Evolutionary conservation across 2,888 invertebrate genomes (phyloP).

Genomic region (Platerodrilus igneus): DNA sequence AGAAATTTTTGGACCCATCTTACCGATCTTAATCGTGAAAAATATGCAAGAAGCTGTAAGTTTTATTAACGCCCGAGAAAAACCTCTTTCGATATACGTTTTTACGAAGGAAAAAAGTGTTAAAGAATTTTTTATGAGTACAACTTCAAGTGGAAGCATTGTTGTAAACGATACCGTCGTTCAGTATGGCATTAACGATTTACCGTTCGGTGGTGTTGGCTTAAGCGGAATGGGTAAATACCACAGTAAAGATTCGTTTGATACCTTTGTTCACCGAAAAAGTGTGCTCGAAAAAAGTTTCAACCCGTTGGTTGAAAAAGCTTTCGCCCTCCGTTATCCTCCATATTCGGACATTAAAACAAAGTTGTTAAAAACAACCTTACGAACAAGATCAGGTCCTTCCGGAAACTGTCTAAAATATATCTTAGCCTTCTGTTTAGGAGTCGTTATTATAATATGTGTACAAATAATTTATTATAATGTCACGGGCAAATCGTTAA

Average conservation of each 20-base stretch:
- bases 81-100: constrained; percentile 84
- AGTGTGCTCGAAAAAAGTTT: constrained; percentile 69
- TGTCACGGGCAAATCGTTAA: constrained; percentile 37
- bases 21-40: constrained; percentile 81
- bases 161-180: constrained; percentile 82
- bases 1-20: constrained; percentile 96
- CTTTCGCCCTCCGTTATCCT: constrained; percentile 71
- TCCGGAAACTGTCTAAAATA: constrained; percentile 60
- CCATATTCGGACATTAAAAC: constrained; percentile 57
- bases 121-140: constrained; percentile 58
- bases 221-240: constrained; percentile 90
- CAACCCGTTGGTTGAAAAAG: constrained; percentile 63
- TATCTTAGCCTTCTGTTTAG: constrained; percentile 18
- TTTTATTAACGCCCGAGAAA: constrained; percentile 84
- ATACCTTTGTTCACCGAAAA: constrained; percentile 92
- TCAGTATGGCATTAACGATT: constrained; percentile 78
- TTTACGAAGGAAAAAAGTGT: constrained; percentile 65
- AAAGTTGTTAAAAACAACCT: constrained; percentile 44
- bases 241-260: constrained; percentile 86
- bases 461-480: constrained; percentile 53
- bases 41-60: constrained; percentile 85
- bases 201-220: constrained; percentile 98
- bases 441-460: constrained; percentile 12
- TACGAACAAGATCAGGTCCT: constrained; percentile 62
- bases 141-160: constrained; percentile 76